A percentile compares a stretch with the other conserved stretches of the same genome.
phyloP scores from a whole-genome alignment of 1,140 invertebrate species.

The Drosophila aff. region DNA sequence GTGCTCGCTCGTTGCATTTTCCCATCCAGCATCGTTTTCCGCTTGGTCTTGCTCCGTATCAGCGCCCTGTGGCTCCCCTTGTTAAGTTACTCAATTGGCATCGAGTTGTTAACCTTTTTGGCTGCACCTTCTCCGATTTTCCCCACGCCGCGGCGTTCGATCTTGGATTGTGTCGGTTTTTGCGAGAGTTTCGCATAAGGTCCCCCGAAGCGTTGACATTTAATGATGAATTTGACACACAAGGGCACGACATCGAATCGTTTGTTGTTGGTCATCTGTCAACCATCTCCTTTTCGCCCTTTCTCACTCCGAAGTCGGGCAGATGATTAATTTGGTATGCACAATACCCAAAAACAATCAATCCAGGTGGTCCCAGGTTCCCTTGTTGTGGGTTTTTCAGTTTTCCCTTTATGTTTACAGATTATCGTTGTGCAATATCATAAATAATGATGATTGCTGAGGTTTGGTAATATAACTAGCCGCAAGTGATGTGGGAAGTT shows the following conservation, averaged over 20 bases:
- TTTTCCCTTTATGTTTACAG: constrained; percentile 33
- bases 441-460: constrained; percentile 74
- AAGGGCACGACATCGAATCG: constrained; percentile 78
- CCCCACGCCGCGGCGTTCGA: constrained; percentile 20
- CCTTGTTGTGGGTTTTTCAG: constrained; percentile 13
- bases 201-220: constrained; percentile 82
- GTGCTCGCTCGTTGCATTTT: background rate
- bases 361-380: constrained; percentile 65
- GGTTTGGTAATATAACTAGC: constrained; percentile 55
- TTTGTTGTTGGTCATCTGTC: constrained; percentile 48
- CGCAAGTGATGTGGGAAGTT: constrained; percentile 18
- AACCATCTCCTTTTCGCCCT: constrained; percentile 28
- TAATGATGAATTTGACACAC: constrained; percentile 84
- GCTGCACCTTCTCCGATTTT: constrained; percentile 53
- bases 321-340: constrained; percentile 69
- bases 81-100: constrained; percentile 76
- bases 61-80: constrained; percentile 55
- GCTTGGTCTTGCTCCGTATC: constrained; percentile 30
- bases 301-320: constrained; percentile 28
- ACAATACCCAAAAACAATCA: constrained; percentile 55
- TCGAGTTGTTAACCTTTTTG: constrained; percentile 78
- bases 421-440: constrained; percentile 65
- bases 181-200: constrained; percentile 64
- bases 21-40: constrained; percentile 18
- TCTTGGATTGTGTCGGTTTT: constrained; percentile 27